Conservation (phyloP, 2,113 vertebrate genomes). For the Equus quagga region DNA sequence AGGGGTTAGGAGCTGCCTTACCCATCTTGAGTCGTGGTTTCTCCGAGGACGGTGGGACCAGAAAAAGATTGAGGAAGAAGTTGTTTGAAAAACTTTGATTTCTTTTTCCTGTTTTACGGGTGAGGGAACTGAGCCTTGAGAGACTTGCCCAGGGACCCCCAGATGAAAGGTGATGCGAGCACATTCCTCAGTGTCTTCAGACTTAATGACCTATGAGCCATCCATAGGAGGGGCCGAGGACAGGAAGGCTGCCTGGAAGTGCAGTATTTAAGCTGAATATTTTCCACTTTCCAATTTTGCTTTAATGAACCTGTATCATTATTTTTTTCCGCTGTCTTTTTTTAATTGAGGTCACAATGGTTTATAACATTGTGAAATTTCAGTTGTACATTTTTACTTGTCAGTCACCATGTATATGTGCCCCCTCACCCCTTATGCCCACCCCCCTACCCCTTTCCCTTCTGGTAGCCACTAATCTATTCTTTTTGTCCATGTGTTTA, state of each 20-base stretch:
- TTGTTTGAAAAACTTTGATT: background rate
- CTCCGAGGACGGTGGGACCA: background rate
- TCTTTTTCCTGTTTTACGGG: background rate
- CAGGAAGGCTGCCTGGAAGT: background rate
- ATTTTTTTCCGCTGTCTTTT: no score
- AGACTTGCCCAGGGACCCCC: background rate
- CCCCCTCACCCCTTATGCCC: no score
- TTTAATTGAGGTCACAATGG: no score
- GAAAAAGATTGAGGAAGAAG: background rate
- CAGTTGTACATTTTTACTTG: no score
- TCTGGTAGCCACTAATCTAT: no score
- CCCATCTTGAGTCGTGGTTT: background rate
- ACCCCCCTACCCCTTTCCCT: no score
- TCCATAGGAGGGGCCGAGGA: background rate
- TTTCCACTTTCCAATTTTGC: background rate
- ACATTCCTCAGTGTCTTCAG: background rate
- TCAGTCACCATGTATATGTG: no score
- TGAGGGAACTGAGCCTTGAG: background rate
- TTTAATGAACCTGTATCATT: background rate
- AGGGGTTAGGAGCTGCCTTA: background rate
- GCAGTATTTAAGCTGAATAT: slow-evolving; percentile 11
- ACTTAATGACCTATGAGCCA: background rate
- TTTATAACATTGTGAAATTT: no score
- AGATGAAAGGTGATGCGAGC: no score
- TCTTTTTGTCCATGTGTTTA: no score